Conservation (phyloP, 2,888 invertebrate genomes). For the Morpho helenor region DNA sequence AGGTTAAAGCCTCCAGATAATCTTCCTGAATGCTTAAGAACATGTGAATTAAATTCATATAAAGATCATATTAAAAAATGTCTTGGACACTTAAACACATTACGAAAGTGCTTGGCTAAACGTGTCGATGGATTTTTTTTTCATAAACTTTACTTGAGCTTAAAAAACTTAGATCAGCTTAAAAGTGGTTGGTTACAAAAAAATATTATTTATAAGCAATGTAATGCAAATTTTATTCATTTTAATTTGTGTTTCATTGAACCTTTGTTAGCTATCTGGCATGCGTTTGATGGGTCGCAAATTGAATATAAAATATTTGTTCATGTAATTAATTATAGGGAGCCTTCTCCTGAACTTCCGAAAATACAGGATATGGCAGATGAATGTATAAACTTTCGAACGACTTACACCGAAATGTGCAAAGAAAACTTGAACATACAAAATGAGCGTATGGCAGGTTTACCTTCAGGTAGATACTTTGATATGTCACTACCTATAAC, state of each 20-base stretch:
- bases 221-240: constrained; percentile 54
- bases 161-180: constrained; percentile 54
- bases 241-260: constrained; percentile 66
- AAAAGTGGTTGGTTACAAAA: constrained; percentile 66
- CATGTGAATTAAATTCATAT: constrained; percentile 49
- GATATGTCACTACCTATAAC: constrained; percentile 57
- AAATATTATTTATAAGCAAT: constrained; percentile 58
- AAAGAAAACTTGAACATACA: constrained; percentile 44
- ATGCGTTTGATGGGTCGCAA: constrained; percentile 60
- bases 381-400: constrained; percentile 49
- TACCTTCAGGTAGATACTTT: constrained; percentile 61
- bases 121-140: constrained; percentile 51
- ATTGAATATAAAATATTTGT: constrained; percentile 73
- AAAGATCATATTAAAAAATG: constrained; percentile 61
- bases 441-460: constrained; percentile 46
- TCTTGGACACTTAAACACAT: constrained; percentile 62
- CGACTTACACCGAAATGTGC: constrained; percentile 64
- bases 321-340: constrained; percentile 64
- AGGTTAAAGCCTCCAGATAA: constrained; percentile 56
- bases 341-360: constrained; percentile 54
- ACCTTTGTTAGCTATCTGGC: constrained; percentile 63
- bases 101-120: constrained; percentile 48
- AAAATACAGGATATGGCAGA: constrained; percentile 54
- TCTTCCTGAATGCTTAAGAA: constrained; percentile 60
- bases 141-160: constrained; percentile 44